These are phyloP conservation scores for Aurelia sp. DNA, from an alignment of 30 jellyfish, hydroid and myxozoan genomes.

Conservation along the genomic window DNA sequence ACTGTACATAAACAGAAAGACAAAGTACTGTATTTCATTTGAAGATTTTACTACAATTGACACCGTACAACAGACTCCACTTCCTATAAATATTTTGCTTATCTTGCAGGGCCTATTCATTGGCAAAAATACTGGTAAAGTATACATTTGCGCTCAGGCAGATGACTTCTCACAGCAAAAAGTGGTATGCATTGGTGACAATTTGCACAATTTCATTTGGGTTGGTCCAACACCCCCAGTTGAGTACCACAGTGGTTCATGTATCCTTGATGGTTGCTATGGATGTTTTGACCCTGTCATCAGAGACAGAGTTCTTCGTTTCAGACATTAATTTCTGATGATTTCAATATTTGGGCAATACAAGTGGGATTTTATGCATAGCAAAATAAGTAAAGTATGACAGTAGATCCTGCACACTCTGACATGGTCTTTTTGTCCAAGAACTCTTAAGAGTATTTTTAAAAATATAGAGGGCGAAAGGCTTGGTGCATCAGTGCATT, in stretches of 20 bases:
- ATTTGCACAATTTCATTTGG: conserved; percentile 82
- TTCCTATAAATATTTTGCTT: too few species aligned
- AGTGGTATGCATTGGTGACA: conserved; percentile 81
- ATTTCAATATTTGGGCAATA: neutral
- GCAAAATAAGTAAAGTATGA: too few species aligned
- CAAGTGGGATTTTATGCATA: neutral
- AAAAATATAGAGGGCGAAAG: too few species aligned
- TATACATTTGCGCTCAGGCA: conserved; percentile 89
- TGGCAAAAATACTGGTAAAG: conserved; percentile 88
- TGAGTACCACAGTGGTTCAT: conserved; percentile 77
- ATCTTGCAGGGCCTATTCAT: conserved; percentile 81
- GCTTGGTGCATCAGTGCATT: too few species aligned
- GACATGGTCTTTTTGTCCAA: too few species aligned
- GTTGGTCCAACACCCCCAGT: conserved; percentile 90
- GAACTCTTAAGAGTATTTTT: too few species aligned
- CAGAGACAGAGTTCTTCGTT: conserved; percentile 79
- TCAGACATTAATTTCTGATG: conserved; percentile 39
- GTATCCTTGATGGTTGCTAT: conserved; percentile 87
- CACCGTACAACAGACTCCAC: too few species aligned
- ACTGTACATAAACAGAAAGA: too few species aligned
- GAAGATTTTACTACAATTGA: too few species aligned
- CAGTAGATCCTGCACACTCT: too few species aligned
- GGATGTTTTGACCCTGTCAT: conserved; percentile 97
- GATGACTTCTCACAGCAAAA: conserved; percentile 98
- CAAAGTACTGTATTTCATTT: too few species aligned